phyloP scores from a whole-genome alignment of 1,140 invertebrate species.

The Lordiphosa collinella region DNA sequence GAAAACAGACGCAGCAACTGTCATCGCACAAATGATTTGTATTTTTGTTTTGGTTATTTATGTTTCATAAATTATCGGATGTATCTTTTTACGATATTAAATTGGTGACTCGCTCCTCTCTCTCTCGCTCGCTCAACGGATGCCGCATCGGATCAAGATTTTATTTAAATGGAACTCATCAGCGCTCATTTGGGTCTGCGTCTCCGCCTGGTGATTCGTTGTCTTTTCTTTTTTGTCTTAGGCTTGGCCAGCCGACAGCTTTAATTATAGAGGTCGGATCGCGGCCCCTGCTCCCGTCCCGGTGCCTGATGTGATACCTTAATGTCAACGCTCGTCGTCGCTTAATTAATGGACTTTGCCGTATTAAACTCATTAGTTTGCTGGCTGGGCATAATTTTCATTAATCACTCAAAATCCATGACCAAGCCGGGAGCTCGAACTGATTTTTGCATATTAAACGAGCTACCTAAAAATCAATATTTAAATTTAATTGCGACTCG shows the following conservation, averaged over 20 bases:
- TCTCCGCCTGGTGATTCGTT: conserved; percentile 38
- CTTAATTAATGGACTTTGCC: conserved; percentile 67
- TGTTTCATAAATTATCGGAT: conserved; percentile 79
- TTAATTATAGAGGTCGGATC: conserved; percentile 72
- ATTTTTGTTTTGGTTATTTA: conserved; percentile 78
- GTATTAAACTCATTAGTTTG: conserved; percentile 78
- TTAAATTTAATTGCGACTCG: conserved; percentile 60
- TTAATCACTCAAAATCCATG: conserved; percentile 72
- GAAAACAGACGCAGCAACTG: conserved; percentile 42
- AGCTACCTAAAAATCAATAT: conserved; percentile 51
- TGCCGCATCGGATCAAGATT: conserved; percentile 70
- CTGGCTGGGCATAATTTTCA: conserved; percentile 72
- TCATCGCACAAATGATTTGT: conserved; percentile 77
- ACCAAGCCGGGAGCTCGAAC: conserved; percentile 29
- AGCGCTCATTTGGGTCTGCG: conserved; percentile 60
- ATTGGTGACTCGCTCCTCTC: conserved; percentile 24
- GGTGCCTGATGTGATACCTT: conserved; percentile 30
- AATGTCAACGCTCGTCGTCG: conserved; percentile 50
- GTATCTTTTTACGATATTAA: conserved; percentile 68
- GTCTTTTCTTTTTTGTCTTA: conserved; percentile 36
- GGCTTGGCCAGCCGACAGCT: conserved; percentile 32
- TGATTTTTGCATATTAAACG: conserved; percentile 59
- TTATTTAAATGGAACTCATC: conserved; percentile 78
- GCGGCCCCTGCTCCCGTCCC: conserved; percentile 4
- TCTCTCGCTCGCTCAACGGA: conserved; percentile 31